phyloP scores from a whole-genome alignment of 2,888 invertebrate species.

The Spisula subtruncata region DNA sequence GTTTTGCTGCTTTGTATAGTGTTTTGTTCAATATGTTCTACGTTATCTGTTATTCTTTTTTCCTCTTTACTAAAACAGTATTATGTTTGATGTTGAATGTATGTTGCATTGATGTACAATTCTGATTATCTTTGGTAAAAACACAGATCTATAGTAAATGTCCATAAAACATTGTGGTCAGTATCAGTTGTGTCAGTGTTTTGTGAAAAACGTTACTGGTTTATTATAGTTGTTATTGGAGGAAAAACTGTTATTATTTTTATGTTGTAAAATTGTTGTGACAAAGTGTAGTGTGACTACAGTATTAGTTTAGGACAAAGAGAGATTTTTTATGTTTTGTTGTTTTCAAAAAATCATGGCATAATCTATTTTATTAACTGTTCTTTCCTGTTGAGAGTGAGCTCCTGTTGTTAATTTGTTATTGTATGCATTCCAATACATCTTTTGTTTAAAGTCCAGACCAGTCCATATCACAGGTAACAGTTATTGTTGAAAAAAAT shows the following conservation, averaged over 20 bases:
- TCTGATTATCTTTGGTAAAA: no score
- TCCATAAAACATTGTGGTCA: no score
- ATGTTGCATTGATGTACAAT: no score
- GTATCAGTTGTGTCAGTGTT: no score
- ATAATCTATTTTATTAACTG: not conserved
- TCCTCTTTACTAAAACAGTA: slow-evolving; percentile 15
- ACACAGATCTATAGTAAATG: no score
- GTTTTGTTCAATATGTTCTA: not conserved
- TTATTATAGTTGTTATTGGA: not conserved
- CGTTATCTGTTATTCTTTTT: no score
- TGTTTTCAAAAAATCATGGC: slow-evolving; percentile 19
- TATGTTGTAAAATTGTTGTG: not conserved
- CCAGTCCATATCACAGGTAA: no score
- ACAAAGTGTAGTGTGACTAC: not conserved
- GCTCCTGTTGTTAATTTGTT: not conserved
- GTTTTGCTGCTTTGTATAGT: not conserved
- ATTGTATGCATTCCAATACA: no score
- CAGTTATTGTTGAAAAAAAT: no score
- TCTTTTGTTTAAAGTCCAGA: no score
- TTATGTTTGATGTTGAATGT: not conserved
- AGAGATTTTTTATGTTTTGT: not conserved
- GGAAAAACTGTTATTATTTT: not conserved
- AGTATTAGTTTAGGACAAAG: not conserved
- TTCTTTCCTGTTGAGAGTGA: not conserved
- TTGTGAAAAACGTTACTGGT: no score